Percentiles rank a stretch among this genome's conserved stretches.
Conservation (phyloP, 2,113 vertebrate species). For the Heterotis niloticus region DNA sequence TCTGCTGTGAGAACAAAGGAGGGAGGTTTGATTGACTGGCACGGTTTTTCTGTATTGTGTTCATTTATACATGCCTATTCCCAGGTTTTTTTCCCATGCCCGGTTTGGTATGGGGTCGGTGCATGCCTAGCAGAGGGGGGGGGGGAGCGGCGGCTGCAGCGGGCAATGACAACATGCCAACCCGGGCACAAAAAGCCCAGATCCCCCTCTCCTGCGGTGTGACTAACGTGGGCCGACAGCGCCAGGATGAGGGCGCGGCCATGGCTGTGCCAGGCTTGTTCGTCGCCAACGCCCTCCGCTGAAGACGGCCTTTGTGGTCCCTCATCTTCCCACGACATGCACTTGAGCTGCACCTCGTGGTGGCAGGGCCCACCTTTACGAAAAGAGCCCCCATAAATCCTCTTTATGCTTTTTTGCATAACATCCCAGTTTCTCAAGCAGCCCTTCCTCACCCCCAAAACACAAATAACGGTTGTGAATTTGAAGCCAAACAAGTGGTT, state of each 20-base stretch:
- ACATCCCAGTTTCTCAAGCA: slow-evolving; percentile 52
- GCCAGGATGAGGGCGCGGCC: slow-evolving; percentile 47
- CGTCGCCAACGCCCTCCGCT: slow-evolving; percentile 39
- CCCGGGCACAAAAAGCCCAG: slow-evolving; percentile 20
- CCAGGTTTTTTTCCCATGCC: slow-evolving; percentile 13
- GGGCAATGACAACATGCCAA: slow-evolving; percentile 22
- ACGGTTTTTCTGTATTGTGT: slow-evolving; percentile 3
- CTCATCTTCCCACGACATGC: slow-evolving; percentile 59
- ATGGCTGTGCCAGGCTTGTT: slow-evolving; percentile 43
- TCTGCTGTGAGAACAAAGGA: not conserved
- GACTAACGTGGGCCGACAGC: slow-evolving; percentile 62
- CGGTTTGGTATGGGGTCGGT: not conserved
- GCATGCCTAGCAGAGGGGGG: not conserved
- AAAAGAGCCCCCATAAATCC: slow-evolving; percentile 41
- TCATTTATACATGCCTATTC: slow-evolving; percentile 12
- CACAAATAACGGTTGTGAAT: not conserved
- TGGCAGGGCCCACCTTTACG: slow-evolving; percentile 35
- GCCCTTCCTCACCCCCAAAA: not conserved
- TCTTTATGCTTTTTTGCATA: slow-evolving; percentile 44
- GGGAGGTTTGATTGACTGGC: not conserved
- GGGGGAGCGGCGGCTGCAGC: slow-evolving; percentile 10
- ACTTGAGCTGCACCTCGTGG: slow-evolving; percentile 41
- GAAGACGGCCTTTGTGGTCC: slow-evolving; percentile 47
- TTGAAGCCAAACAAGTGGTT: not conserved
- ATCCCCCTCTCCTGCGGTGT: slow-evolving; percentile 53